Percentiles rank a stretch among this genome's conserved stretches.
Evolutionary conservation across 2,113 vertebrate species (phyloP).

Genomic region (Tragelaphus imberbis): DNA sequence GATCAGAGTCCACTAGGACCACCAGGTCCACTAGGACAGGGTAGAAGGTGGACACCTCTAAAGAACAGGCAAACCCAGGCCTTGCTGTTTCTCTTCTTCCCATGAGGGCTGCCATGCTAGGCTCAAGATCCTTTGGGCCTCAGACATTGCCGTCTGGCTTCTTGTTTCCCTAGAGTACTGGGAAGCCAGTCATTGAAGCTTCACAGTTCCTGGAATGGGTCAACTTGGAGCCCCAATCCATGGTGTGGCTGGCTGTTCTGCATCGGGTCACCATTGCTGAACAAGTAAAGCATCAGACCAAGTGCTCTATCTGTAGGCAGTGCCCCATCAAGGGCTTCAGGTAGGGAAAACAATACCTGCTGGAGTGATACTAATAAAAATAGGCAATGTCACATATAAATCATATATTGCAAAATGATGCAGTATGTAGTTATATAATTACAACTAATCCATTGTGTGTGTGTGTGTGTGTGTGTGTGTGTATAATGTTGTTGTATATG

Average conservation of each 20-base stretch:
- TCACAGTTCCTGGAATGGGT: conserved; percentile 97
- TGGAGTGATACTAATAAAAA: background rate
- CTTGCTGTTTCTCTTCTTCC: background rate
- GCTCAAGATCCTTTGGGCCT: background rate
- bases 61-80: background rate
- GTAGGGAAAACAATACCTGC: conserved; percentile 71
- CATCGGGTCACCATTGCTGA: conserved; percentile 93
- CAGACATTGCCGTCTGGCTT: background rate
- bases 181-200: conserved; percentile 89
- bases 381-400: background rate
- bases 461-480: rapidly evolving
- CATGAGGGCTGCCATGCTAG: background rate
- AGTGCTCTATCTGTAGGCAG: conserved; percentile 95
- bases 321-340: conserved; percentile 98
- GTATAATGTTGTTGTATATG: background rate
- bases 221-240: conserved; percentile 95
- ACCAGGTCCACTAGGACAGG: background rate
- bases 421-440: background rate
- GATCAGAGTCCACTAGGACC: background rate
- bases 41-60: background rate
- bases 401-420: background rate
- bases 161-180: conserved; percentile 84
- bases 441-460: background rate
- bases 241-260: conserved; percentile 97
- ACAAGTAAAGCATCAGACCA: conserved; percentile 97